Evolutionary conservation across 2,888 invertebrate genomes (phyloP), one percentile per base, ranked within the genome.

Genomic region (Aphidius colemani): DNA sequence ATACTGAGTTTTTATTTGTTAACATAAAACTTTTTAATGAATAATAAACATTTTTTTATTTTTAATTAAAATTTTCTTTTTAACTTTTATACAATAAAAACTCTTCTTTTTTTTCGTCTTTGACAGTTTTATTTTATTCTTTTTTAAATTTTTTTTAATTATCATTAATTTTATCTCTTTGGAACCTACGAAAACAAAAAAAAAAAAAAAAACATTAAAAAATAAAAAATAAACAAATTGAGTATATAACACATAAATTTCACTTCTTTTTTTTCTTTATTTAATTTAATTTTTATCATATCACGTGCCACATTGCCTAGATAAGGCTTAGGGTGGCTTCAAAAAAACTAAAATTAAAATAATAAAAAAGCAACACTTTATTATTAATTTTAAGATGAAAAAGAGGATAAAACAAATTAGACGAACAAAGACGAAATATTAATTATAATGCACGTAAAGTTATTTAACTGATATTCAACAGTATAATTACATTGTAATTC

Each of bases 251-350:
- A 74, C 70, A 72, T 71, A 74, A 71, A 63, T 73, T 64, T 30
- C 30, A 65, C 58, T 60, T n/a, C 43, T 39, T 66, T 53, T 50
- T 49, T 53, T 57, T 69, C 53, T 59, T 67, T 66, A 63, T 58
- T 68, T 66, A 63, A 53, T 66, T 65, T 68, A 65, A 60, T 70
- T 68, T 69, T 69, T 63, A 66, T 71, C 71, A 73, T 79, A 80
- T 81, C 80, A 81, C 80, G 77, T 80, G 80, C 79, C 81, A 79
- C 80, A 69, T 78, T 77, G 72, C 79, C 78, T 68, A 60, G 65
- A 67, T 67, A 66, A 72, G 78, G 77, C 78, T 75, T 75, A 79
- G 77, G 78, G 80, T 79, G 78, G 80, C 79, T 74, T 71, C 5
- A 30, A 30, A 30, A 30, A 30, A 30, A 30, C 3, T 30, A 30